These are phyloP conservation scores for Venturia canescens DNA, from an alignment of 1,140 invertebrate species.

Conservation along the genomic window DNA sequence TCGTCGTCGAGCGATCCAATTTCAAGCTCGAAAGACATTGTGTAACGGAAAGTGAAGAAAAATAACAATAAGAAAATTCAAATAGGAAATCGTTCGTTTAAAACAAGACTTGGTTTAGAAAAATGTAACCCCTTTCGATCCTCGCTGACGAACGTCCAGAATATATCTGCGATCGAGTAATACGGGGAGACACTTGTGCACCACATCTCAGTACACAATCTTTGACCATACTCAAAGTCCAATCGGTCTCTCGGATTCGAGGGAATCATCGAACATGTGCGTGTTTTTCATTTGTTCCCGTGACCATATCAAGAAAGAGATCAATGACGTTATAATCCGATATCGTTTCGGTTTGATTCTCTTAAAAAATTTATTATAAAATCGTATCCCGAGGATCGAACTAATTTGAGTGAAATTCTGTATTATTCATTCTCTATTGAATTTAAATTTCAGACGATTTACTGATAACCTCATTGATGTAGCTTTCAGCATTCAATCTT, in stretches of 20 bases:
- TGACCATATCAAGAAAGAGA: too few species aligned
- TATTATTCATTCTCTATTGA: too few species aligned
- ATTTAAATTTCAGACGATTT: too few species aligned
- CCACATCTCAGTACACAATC: slow-evolving; percentile 67
- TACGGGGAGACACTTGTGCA: slow-evolving; percentile 66
- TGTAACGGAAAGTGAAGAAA: slow-evolving; percentile 39
- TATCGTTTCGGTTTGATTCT: too few species aligned
- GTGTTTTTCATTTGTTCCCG: neutral
- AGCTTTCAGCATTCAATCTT: too few species aligned
- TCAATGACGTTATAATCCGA: too few species aligned
- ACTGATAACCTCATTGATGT: too few species aligned
- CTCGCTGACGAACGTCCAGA: slow-evolving; percentile 59
- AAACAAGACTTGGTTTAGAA: neutral
- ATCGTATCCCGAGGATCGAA: too few species aligned
- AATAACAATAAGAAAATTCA: slow-evolving; percentile 24
- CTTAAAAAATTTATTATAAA: too few species aligned
- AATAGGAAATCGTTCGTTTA: neutral
- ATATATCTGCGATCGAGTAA: slow-evolving; percentile 67
- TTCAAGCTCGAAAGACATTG: slow-evolving; percentile 65
- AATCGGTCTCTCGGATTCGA: slow-evolving; percentile 53
- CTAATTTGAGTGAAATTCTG: too few species aligned
- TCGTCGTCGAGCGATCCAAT: slow-evolving; percentile 63
- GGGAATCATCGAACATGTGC: slow-evolving; percentile 43
- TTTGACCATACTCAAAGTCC: slow-evolving; percentile 75
- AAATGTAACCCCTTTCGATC: slow-evolving; percentile 50